Evolutionary conservation across 2,113 vertebrate species (phyloP), one percentile per base, ranked within the genome.

Genomic region (Anthoscopus minutus): DNA sequence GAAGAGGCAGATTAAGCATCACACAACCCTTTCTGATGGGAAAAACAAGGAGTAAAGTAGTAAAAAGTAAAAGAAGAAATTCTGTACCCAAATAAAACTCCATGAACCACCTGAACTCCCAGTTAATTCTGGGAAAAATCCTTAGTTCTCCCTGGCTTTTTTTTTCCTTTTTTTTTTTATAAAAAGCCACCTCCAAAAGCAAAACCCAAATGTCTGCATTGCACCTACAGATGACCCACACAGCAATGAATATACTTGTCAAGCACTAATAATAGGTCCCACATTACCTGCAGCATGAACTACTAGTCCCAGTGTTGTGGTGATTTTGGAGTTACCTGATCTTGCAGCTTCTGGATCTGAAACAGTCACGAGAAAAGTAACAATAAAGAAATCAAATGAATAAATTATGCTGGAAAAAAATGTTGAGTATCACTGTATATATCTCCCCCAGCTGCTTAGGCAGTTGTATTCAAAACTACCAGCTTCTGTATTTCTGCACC

Each of bases 201-300:
- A 58, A 76, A 70, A 3, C 4, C 6, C 22, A 53, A 24, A 53
- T 37, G 27, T 64, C 72, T 56, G 72, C 33, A 66, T 14, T 25
- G 17, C 57, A 85, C 10, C 28, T 65, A 27, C 73, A 61, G 48
- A 56, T 19, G 30, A 69, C 23, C 14, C 31, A n/a, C 24, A 72
- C 4, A 38, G 35, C 51, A 69, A 42, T 2, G 2, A 8, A 67
- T 67, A 50, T 24, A 33, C 13, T 47, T 16, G 38, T 57, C 24
- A 74, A 38, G 47, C 13, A 40, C 17, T 53, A 70, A 28, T 16
- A 65, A 21, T 4, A 93, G n/a, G 11, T 27, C 24, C 11, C 45
- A 57, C 23, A 24, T 89, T 94, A 99, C 99, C 99, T 98, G 99
- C 99, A 95, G 99, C 99, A 58, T 99, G 99, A 81, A 99, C 99